Evolutionary conservation across 2,888 invertebrate genomes (phyloP), one percentile per base, ranked within the genome.

Genomic region (Himalopsyche tibetana): DNA sequence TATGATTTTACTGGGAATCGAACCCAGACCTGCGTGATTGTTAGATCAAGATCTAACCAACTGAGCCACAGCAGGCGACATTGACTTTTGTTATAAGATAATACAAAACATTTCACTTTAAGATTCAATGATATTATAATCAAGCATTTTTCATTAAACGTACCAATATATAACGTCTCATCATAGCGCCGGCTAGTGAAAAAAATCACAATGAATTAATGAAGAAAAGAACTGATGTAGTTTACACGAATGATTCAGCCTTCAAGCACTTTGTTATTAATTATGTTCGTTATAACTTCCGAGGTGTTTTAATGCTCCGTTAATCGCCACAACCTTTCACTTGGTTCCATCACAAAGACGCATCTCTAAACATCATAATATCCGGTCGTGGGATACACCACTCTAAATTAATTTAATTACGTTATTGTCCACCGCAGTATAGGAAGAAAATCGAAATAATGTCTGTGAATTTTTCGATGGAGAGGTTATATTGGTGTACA

Each of bases 401-500:
- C 36, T 74, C 36, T 1, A 74, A 74, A 28, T 74, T 74, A 12
- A 74, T 74, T 74, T 36, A 74, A 74, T 74, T 74, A 38, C 6
- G 15, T 36, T 74, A 74, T 36, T 74, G 74, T 63, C 63, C 19
- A 19, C 28, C 63, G 19, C 15, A 15, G 5, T 9, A 38, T 8
- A 15, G 74, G 15, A 11, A 36, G 69, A 74, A 36, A 74, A 74
- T 12, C 15, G 15, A 74, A 36, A 15, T 15, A 51, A 15, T 63
- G 3, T 63, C 28, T 63, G n/a, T 19, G 28, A 63, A 19, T 19
- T 19, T 63, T 63, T 63, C 28, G 63, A 8, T 2, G 19, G 63
- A 19, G 63, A 69, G 42, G 19, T 28, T 85, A 36, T 15, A 40
- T 38, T 11, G 85, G 82, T 85, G 85, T 19, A 55, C 42, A 80